A percentile compares a stretch with the other conserved stretches of the same genome.
phyloP scores from a whole-genome alignment of 2,113 vertebrate species.

The Brachyhypopomus occidentalis region DNA sequence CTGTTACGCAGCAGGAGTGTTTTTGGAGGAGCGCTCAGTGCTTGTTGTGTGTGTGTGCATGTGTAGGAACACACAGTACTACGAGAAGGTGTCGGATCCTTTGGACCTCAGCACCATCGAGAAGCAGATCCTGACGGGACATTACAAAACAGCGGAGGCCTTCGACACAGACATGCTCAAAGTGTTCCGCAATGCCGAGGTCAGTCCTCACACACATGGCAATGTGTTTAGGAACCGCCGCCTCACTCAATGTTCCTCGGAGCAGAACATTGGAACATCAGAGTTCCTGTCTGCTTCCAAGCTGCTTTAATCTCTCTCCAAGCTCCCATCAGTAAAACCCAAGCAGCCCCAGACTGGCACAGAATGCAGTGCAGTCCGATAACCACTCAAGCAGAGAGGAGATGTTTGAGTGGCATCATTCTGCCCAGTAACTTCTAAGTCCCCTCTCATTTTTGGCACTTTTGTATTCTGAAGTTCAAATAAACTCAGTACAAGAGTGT shows the following conservation, averaged over 20 bases:
- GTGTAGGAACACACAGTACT: constrained; percentile 92
- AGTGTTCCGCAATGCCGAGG: constrained; percentile 97
- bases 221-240: neutral
- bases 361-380: neutral
- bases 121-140: constrained; percentile 94
- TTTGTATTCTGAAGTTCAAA: neutral
- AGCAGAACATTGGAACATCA: too few species aligned
- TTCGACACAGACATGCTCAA: constrained; percentile 99
- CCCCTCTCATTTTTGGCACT: neutral
- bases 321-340: neutral
- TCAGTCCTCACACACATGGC: constrained; percentile 63
- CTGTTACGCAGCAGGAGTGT: neutral
- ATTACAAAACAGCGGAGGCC: constrained; percentile 95
- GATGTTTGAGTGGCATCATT: too few species aligned
- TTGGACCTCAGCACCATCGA: constrained; percentile 93
- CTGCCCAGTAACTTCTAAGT: neutral
- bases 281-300: too few species aligned
- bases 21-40: neutral
- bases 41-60: constrained; percentile 15
- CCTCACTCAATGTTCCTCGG: too few species aligned
- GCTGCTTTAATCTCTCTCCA: neutral
- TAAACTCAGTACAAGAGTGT: neutral
- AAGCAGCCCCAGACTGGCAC: neutral
- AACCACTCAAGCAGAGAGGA: neutral
- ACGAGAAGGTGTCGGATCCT: constrained; percentile 96